Evolutionary conservation across 2,797 vertebrate genomes (phyloP).

Genomic region (Sarcophilus harrisii): DNA sequence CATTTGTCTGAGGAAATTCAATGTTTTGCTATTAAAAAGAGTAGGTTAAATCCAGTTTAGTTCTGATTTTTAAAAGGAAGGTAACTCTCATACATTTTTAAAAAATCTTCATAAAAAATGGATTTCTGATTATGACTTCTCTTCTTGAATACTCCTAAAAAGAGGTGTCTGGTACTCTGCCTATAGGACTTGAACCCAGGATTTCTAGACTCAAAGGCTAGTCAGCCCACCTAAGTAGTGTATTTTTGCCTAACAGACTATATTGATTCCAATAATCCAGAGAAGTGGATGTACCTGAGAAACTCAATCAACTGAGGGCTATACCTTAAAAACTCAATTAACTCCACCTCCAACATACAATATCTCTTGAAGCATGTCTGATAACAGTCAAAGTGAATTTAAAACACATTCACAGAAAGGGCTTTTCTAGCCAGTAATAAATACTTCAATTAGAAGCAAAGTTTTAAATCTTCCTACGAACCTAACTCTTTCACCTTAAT

Average conservation of each 20-base stretch:
- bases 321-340: too few species aligned
- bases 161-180: not conserved
- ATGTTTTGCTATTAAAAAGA: slow-evolving; percentile 14
- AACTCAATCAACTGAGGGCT: too few species aligned
- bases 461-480: not conserved
- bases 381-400: not conserved
- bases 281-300: not conserved
- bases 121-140: slow-evolving; percentile 1
- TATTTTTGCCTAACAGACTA: not conserved
- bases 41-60: not conserved
- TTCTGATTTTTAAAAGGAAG: slow-evolving; percentile 52
- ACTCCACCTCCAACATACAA: not conserved
- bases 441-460: not conserved
- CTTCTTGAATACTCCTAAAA: not conserved
- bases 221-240: not conserved
- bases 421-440: not conserved
- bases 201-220: not conserved
- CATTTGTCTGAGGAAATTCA: slow-evolving; percentile 65
- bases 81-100: not conserved
- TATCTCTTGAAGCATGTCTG: not conserved
- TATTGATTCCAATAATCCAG: not conserved
- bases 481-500: not conserved
- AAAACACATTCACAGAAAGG: not conserved
- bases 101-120: slow-evolving; percentile 16
- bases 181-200: not conserved